phyloP scores from a whole-genome alignment of 2,797 vertebrate species.

The Pseudocheirus occidentalis region DNA sequence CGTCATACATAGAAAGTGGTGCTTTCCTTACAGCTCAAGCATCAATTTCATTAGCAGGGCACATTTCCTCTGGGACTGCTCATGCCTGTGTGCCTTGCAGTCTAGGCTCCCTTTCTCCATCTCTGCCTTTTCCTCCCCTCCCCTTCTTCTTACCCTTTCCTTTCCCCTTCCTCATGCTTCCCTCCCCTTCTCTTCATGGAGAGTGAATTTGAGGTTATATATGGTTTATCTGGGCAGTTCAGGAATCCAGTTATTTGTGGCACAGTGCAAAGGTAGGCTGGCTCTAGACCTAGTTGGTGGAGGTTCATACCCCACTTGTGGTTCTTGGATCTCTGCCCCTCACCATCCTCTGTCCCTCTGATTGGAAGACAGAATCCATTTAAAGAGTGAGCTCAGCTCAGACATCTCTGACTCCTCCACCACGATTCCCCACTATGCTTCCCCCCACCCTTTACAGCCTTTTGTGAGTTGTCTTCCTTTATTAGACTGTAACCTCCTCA shows the following conservation, averaged over 20 bases:
- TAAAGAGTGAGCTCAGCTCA: background rate
- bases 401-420: background rate
- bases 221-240: background rate
- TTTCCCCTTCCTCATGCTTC: background rate
- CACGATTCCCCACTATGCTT: background rate
- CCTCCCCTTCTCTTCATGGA: background rate
- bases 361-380: background rate
- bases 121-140: background rate
- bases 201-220: background rate
- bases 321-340: background rate
- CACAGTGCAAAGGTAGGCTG: background rate
- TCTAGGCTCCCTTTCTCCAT: background rate
- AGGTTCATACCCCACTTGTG: background rate
- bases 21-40: background rate
- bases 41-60: background rate
- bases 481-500: background rate
- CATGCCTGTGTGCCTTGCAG: background rate
- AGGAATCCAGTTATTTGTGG: background rate
- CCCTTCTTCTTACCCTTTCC: background rate
- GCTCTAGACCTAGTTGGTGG: background rate
- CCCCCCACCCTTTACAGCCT: background rate
- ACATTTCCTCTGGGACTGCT: background rate
- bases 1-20: background rate
- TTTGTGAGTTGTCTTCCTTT: background rate
- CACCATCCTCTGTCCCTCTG: background rate